These are phyloP conservation scores for Galemys pyrenaicus DNA, from an alignment of 2,113 vertebrate genomes.

Conservation along the genomic window DNA sequence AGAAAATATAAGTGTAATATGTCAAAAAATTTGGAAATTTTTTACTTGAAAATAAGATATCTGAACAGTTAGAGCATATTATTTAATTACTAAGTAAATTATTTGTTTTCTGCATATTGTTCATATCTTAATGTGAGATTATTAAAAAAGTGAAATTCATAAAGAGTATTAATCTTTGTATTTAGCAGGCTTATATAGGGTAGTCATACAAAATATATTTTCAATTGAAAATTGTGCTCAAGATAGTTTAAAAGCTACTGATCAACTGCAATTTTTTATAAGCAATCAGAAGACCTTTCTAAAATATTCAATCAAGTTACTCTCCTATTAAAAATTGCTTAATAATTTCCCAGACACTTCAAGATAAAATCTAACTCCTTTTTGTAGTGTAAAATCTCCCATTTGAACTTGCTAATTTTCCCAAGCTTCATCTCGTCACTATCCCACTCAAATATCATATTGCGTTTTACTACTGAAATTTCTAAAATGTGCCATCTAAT, in stretches of 20 bases:
- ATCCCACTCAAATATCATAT: background rate
- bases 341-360: no score
- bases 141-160: no score
- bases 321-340: background rate
- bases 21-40: background rate
- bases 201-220: no score
- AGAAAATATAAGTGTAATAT: background rate
- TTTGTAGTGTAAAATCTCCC: background rate
- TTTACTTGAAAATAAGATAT: background rate
- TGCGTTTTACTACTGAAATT: background rate
- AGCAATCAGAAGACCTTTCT: background rate
- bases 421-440: background rate
- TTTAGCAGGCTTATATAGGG: no score
- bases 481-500: background rate
- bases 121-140: background rate
- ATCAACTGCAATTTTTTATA: background rate
- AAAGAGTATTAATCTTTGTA: no score
- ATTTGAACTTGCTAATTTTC: background rate
- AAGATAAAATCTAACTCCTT: constrained; percentile 5
- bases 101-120: background rate
- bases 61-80: background rate
- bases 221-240: no score
- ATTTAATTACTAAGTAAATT: background rate
- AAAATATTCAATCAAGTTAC: background rate
- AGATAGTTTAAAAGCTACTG: no score